Percentiles rank a stretch among this genome's conserved stretches.
These are phyloP conservation scores for Periophthalmus magnuspinnatus DNA, from an alignment of 2,797 vertebrate genomes.

Conservation along the genomic window DNA sequence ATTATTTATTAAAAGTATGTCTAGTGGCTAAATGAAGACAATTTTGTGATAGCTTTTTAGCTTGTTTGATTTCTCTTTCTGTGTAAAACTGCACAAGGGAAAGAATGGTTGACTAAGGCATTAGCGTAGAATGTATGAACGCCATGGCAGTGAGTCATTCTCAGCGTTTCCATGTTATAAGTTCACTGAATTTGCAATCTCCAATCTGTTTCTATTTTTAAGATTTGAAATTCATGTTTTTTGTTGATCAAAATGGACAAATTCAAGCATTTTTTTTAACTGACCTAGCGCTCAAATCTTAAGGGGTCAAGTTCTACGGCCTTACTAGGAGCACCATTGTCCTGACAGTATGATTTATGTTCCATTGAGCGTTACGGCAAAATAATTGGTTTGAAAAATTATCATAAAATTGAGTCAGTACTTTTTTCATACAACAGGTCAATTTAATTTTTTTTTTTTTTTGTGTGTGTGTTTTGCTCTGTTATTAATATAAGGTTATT, in stretches of 20 bases:
- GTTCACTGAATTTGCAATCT: constrained; percentile 15
- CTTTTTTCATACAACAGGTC: not conserved
- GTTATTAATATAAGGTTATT: no score
- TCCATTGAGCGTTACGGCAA: not conserved
- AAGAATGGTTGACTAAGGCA: constrained; percentile 79
- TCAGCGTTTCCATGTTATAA: constrained; percentile 23
- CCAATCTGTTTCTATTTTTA: constrained; percentile 15
- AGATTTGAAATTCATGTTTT: not conserved
- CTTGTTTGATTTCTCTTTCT: constrained; percentile 72
- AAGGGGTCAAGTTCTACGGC: not conserved
- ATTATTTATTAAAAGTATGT: constrained; percentile 99
- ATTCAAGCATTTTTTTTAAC: not conserved
- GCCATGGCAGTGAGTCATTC: constrained; percentile 20
- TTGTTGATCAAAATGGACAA: not conserved
- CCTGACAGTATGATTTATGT: not conserved
- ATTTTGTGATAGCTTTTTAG: constrained; percentile 89
- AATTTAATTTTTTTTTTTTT: no score
- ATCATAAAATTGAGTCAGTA: not conserved
- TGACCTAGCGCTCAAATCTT: not conserved
- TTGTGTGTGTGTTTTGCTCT: no score
- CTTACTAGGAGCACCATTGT: not conserved
- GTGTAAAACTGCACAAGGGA: constrained; percentile 75
- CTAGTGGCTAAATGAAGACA: constrained; percentile 97
- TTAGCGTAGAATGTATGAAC: constrained; percentile 13
- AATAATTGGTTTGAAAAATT: not conserved